Percentiles rank a stretch among this genome's conserved stretches.
These are phyloP conservation scores for Vanacampus margaritifer DNA, from an alignment of 2,113 vertebrate genomes.

Conservation along the genomic window DNA sequence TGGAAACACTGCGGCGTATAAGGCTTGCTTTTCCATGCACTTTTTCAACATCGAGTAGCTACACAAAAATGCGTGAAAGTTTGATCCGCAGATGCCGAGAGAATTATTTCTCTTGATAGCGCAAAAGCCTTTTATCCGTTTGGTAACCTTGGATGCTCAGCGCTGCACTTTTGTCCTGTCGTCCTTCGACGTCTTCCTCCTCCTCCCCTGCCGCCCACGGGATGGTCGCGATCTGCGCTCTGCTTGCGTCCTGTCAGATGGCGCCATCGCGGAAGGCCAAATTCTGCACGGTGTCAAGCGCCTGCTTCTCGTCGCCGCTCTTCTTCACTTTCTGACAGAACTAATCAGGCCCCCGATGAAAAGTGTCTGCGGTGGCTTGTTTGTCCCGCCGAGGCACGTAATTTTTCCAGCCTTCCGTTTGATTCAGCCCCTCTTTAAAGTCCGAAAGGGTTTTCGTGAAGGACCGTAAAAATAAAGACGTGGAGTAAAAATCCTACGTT, in stretches of 20 bases:
- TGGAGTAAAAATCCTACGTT: not conserved
- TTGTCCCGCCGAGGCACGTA: not conserved
- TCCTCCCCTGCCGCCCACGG: slow-evolving; percentile 2
- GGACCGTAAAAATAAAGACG: slow-evolving; percentile 8
- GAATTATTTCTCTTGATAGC: not conserved
- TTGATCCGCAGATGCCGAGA: not conserved
- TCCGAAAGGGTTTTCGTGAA: slow-evolving; percentile 4
- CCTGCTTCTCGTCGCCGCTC: slow-evolving; percentile 12
- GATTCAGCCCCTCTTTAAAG: slow-evolving; percentile 15
- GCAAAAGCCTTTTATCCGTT: not conserved
- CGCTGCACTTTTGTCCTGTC: not conserved
- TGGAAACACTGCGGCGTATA: not conserved
- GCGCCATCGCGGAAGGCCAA: slow-evolving; percentile 21
- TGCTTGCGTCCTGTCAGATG: slow-evolving; percentile 26
- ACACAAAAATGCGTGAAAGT: not conserved
- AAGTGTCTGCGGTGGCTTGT: slow-evolving; percentile 11
- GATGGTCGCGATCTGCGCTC: slow-evolving; percentile 22
- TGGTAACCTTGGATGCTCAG: not conserved
- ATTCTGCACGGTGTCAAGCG: slow-evolving; percentile 25
- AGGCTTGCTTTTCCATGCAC: too few species aligned
- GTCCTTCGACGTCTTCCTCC: slow-evolving; percentile 5
- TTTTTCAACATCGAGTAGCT: not conserved
- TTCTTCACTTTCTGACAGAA: slow-evolving; percentile 11
- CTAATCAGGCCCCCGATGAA: slow-evolving; percentile 23
- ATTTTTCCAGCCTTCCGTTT: slow-evolving; percentile 14